These are phyloP conservation scores for Pipistrellus nathusii DNA, from an alignment of 2,797 vertebrate species.

Conservation along the genomic window DNA sequence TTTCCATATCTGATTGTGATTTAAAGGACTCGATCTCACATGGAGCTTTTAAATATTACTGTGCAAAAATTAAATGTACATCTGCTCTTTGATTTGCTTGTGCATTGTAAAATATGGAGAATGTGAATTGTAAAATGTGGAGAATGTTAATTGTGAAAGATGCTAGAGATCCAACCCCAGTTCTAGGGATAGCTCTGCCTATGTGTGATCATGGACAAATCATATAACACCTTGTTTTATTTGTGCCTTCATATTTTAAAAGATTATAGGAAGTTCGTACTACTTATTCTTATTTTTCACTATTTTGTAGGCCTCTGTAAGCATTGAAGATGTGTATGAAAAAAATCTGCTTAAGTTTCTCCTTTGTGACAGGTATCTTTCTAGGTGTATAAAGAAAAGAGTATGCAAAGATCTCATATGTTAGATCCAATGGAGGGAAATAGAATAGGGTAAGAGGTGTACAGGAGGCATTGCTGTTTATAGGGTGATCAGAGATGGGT, in stretches of 20 bases:
- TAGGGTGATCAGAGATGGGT: not conserved
- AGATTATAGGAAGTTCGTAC: slow-evolving; percentile 1
- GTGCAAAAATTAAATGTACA: slow-evolving; percentile 36
- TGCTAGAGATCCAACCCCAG: not conserved
- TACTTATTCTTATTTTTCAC: slow-evolving; percentile 1
- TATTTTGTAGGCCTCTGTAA: slow-evolving; percentile 33
- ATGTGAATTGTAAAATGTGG: not conserved
- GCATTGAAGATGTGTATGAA: not conserved
- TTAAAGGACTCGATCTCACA: slow-evolving; percentile 57
- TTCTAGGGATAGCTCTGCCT: not conserved
- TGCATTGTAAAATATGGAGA: not conserved
- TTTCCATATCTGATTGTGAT: slow-evolving; percentile 35
- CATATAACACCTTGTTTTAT: slow-evolving; percentile 41
- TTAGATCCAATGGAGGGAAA: not conserved
- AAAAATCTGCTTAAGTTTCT: slow-evolving; percentile 65
- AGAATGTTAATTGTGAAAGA: slow-evolving; percentile 34
- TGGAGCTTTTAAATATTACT: slow-evolving; percentile 60
- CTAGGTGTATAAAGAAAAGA: not conserved
- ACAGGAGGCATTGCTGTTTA: not conserved
- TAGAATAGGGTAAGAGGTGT: slow-evolving; percentile 5
- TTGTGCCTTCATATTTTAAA: slow-evolving; percentile 39
- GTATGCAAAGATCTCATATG: not conserved
- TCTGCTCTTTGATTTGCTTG: slow-evolving; percentile 47
- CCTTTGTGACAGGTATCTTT: not conserved
- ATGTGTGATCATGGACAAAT: slow-evolving; percentile 17